Evolutionary conservation across 1,140 invertebrate genomes (phyloP).

Genomic region (Drosophila watanabei): DNA sequence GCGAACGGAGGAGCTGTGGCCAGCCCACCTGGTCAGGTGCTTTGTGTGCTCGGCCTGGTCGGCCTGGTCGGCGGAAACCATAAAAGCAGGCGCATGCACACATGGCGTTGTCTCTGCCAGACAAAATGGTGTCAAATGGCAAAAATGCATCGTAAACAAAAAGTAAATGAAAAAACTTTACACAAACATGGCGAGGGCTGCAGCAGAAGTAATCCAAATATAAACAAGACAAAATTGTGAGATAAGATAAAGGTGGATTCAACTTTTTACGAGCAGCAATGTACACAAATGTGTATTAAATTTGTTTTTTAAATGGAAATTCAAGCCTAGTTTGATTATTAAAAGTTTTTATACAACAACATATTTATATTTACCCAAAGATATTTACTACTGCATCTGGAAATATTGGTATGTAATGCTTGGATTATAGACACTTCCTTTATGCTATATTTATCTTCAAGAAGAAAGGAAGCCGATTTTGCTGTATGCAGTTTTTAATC

Average conservation of each 20-base stretch:
- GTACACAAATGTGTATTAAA: background rate
- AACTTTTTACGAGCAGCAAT: background rate
- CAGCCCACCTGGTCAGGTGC: slow-evolving; percentile 41
- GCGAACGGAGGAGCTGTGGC: slow-evolving; percentile 20
- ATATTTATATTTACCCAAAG: too few relatives aligned
- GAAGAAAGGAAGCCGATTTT: too few relatives aligned
- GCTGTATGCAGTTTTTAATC: too few relatives aligned
- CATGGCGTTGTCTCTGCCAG: slow-evolving; percentile 49
- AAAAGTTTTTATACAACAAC: too few relatives aligned
- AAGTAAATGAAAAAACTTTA: slow-evolving; percentile 57
- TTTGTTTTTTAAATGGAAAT: background rate
- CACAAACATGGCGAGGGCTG: slow-evolving; percentile 40
- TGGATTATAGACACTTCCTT: too few relatives aligned
- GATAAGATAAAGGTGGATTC: background rate
- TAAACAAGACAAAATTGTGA: background rate
- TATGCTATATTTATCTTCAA: too few relatives aligned
- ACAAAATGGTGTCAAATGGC: slow-evolving; percentile 81
- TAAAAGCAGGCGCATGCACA: slow-evolving; percentile 56
- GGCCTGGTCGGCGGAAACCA: slow-evolving; percentile 59
- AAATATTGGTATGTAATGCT: too few relatives aligned
- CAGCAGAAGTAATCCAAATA: slow-evolving; percentile 20
- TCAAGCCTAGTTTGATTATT: background rate
- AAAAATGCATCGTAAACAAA: slow-evolving; percentile 76
- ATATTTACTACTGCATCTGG: too few relatives aligned
- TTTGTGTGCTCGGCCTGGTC: slow-evolving; percentile 43